These are phyloP conservation scores for Siphlonurus alternatus DNA, from an alignment of 2,888 invertebrate species.

Conservation along the genomic window DNA sequence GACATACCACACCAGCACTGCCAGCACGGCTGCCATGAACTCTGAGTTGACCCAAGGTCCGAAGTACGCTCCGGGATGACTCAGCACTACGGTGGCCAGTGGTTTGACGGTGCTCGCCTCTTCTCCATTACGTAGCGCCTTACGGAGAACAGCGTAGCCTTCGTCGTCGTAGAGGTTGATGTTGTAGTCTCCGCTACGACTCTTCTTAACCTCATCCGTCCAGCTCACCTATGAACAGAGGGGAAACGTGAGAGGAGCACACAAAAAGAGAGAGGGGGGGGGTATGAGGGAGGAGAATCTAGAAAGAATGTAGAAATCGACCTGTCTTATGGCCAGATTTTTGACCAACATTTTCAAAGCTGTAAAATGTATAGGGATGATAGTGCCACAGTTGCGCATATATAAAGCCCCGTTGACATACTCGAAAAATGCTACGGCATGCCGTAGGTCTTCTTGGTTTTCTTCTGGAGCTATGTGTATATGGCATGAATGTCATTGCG, in stretches of 20 bases:
- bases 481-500: no score
- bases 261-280: not conserved
- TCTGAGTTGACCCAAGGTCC: constrained; percentile 91
- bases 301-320: no score
- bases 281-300: not conserved
- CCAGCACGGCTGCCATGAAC: constrained; percentile 63
- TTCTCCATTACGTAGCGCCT: constrained; percentile 54
- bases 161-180: constrained; percentile 84
- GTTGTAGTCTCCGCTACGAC: constrained; percentile 62
- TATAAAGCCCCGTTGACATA: no score
- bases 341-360: no score
- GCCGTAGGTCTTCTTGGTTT: no score
- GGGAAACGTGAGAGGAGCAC: not conserved
- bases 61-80: constrained; percentile 66
- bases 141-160: constrained; percentile 69
- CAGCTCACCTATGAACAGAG: constrained; percentile 61
- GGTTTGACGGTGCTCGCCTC: constrained; percentile 46
- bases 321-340: no score
- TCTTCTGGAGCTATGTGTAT: no score
- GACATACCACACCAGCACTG: constrained; percentile 65
- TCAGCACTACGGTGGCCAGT: constrained; percentile 49
- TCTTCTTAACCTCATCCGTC: constrained; percentile 73
- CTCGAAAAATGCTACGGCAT: no score
- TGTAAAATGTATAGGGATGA: no score
- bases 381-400: no score